phyloP scores from a whole-genome alignment of 2,888 invertebrate species.

The Hipparchia semele region DNA sequence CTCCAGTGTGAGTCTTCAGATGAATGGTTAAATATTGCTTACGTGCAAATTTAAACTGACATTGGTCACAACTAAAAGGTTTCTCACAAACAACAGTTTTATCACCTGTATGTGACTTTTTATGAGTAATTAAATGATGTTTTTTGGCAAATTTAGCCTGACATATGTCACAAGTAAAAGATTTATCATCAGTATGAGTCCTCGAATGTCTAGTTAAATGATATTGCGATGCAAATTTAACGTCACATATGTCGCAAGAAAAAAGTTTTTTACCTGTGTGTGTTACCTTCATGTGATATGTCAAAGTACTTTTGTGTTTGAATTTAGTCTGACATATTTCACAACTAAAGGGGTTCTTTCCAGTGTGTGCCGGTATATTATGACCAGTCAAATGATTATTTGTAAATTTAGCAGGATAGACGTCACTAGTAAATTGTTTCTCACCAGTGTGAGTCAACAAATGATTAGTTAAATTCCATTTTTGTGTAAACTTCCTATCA shows the following conservation, averaged over 20 bases:
- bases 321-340: background rate
- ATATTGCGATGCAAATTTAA: background rate
- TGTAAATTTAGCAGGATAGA: background rate
- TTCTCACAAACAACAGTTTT: too few species aligned
- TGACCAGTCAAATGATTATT: background rate
- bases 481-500: background rate
- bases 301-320: too few species aligned
- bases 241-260: background rate
- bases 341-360: background rate
- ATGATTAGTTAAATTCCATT: background rate
- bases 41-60: too few species aligned
- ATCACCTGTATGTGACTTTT: too few species aligned
- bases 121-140: too few species aligned
- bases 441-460: background rate
- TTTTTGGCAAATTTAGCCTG: too few species aligned
- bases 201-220: background rate
- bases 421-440: background rate
- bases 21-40: too few species aligned
- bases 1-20: too few species aligned
- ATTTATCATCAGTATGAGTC: slow-evolving; percentile 14
- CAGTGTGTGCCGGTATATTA: background rate
- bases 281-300: too few species aligned
- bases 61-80: too few species aligned
- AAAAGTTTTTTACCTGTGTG: too few species aligned
- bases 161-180: slow-evolving; percentile 1